phyloP scores from a whole-genome alignment of 2,888 invertebrate genomes.

The Orthosia gracilis region DNA sequence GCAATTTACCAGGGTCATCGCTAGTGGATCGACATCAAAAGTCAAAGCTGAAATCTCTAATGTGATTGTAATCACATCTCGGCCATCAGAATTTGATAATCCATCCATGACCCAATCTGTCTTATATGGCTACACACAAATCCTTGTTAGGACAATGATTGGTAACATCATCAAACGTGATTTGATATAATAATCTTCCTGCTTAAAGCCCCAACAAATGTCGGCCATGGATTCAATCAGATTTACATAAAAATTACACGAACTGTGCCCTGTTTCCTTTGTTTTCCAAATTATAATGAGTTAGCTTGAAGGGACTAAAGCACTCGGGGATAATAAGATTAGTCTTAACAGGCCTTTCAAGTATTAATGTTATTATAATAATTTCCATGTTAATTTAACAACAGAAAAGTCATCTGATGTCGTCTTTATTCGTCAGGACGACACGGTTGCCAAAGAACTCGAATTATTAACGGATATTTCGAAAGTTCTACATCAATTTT shows the following conservation, averaged over 20 bases:
- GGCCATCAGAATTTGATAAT: background rate
- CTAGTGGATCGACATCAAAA: background rate
- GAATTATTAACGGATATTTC: constrained; percentile 9
- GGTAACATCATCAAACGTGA: background rate
- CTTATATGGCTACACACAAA: background rate
- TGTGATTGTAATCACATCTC: background rate
- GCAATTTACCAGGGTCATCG: background rate
- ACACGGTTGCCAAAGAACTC: background rate
- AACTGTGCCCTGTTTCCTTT: constrained; percentile 40
- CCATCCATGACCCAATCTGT: background rate
- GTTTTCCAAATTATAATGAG: constrained; percentile 61
- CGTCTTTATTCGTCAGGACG: background rate
- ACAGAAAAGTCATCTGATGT: constrained; percentile 20
- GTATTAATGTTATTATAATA: constrained; percentile 51
- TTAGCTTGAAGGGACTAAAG: constrained; percentile 58
- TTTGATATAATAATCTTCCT: constrained; percentile 28
- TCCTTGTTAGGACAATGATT: background rate
- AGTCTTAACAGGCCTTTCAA: constrained; percentile 56
- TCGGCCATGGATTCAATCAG: constrained; percentile 30
- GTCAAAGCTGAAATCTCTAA: background rate
- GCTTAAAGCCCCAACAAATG: constrained; percentile 15
- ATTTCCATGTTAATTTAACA: constrained; percentile 45
- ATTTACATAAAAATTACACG: constrained; percentile 43
- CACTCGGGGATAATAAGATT: constrained; percentile 59
- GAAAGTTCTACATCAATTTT: constrained; percentile 6